phyloP scores from a whole-genome alignment of 2,113 vertebrate genomes.

The Balaeniceps rex region DNA sequence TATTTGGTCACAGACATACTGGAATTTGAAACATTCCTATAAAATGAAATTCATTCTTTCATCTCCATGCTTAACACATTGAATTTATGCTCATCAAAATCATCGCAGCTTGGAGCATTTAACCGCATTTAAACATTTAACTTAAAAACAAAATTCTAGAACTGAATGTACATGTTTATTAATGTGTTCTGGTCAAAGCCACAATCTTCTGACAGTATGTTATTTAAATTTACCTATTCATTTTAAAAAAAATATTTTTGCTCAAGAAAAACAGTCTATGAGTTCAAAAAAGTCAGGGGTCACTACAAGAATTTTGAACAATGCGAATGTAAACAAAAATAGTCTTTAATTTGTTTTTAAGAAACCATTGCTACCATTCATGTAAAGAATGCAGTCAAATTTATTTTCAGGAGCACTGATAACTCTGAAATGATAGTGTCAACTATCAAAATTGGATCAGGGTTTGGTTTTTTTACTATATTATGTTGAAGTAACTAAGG shows the following conservation, averaged over 20 bases:
- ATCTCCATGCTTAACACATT: not conserved
- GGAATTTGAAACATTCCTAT: slow-evolving; percentile 27
- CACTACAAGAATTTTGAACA: not conserved
- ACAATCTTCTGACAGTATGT: not conserved
- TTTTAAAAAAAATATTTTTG: not conserved
- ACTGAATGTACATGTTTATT: rapidly evolving
- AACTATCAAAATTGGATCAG: not conserved
- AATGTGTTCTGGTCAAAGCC: not conserved
- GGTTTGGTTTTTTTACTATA: not conserved
- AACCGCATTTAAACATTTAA: not conserved
- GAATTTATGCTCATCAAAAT: not conserved
- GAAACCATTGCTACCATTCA: not conserved
- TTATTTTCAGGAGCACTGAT: not conserved
- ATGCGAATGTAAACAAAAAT: not conserved
- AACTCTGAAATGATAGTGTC: not conserved
- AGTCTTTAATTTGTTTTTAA: not conserved
- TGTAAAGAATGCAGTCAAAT: not conserved
- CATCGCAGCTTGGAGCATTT: not conserved
- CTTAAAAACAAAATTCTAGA: not conserved
- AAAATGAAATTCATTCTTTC: slow-evolving; percentile 8
- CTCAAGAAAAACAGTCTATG: not conserved
- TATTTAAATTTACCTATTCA: not conserved
- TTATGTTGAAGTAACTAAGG: not conserved
- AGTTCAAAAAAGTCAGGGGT: not conserved
- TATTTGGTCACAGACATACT: slow-evolving; percentile 11